Evolutionary conservation across 64 coral and sea anemone species (phyloP).

Genomic region (Porites australiensis): DNA sequence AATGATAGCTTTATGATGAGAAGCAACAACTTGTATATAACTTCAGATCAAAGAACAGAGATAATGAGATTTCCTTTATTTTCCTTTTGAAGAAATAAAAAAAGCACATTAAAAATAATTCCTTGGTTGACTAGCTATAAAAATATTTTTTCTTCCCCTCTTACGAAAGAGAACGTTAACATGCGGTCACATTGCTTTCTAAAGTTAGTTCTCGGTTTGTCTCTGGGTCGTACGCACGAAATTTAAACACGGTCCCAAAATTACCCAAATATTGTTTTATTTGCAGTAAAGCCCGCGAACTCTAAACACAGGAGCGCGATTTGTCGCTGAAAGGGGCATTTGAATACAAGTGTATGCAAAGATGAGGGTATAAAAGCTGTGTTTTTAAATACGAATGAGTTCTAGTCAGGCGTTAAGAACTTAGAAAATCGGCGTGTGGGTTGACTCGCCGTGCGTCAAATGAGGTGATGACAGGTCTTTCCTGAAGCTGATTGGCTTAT

Average conservation of each 20-base stretch:
- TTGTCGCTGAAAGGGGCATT: constrained; percentile 86
- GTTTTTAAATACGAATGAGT: constrained; percentile 90
- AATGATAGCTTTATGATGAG: constrained; percentile 81
- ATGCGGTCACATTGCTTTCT: constrained; percentile 18
- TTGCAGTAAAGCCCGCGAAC: constrained; percentile 93
- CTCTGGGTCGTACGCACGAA: constrained; percentile 75
- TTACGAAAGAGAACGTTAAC: neutral
- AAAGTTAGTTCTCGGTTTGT: constrained; percentile 17
- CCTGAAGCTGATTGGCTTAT: constrained; percentile 74
- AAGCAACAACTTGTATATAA: constrained; percentile 87
- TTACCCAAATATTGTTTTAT: constrained; percentile 98
- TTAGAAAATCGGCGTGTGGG: constrained; percentile 81
- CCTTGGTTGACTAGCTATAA: neutral
- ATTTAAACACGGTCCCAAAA: constrained; percentile 81
- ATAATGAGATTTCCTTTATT: constrained; percentile 87
- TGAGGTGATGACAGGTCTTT: constrained; percentile 92
- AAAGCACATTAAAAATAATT: constrained; percentile 94
- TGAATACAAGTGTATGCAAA: constrained; percentile 95
- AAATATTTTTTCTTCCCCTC: constrained; percentile 4
- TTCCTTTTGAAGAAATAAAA: constrained; percentile 94
- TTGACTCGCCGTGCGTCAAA: constrained; percentile 93
- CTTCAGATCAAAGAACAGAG: constrained; percentile 80
- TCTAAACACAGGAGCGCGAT: constrained; percentile 86
- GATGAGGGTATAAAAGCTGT: constrained; percentile 84
- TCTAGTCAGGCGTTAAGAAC: constrained; percentile 93